phyloP scores from a whole-genome alignment of 2,888 invertebrate genomes.

The Oegoconia quadripuncta region DNA sequence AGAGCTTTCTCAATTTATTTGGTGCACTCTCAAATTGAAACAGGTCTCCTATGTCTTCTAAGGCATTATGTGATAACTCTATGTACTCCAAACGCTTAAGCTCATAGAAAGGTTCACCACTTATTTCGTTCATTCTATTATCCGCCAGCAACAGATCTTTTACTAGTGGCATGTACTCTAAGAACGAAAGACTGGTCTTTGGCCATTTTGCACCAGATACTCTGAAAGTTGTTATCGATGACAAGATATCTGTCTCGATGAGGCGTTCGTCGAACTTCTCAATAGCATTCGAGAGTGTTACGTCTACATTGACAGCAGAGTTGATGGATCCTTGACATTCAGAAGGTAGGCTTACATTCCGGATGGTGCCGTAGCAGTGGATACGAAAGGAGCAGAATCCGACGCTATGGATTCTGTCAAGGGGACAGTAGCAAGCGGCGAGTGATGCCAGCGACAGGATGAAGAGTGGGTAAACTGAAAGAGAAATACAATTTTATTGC shows the following conservation, averaged over 20 bases:
- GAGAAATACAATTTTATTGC: too few relatives aligned
- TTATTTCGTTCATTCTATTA: conserved; percentile 42
- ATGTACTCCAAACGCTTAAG: conserved; percentile 44
- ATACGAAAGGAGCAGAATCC: conserved; percentile 43
- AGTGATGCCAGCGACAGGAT: conserved; percentile 28
- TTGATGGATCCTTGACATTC: conserved; percentile 54
- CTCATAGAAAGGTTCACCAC: conserved; percentile 40
- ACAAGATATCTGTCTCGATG: conserved; percentile 36
- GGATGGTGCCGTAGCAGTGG: conserved; percentile 42
- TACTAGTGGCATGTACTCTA: conserved; percentile 46
- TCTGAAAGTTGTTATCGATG: conserved; percentile 43
- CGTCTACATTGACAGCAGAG: conserved; percentile 41
- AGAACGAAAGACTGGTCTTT: conserved; percentile 37
- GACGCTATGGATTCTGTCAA: conserved; percentile 26
- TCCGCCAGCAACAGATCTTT: conserved; percentile 37
- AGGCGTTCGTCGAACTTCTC: conserved; percentile 34
- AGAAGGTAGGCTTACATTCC: conserved; percentile 34
- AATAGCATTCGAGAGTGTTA: conserved; percentile 42
- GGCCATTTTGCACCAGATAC: conserved; percentile 43
- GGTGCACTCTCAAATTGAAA: conserved; percentile 49
- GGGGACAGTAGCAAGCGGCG: conserved; percentile 40
- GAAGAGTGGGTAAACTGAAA: conserved; percentile 36
- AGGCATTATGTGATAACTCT: conserved; percentile 49
- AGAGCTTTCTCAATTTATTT: conserved; percentile 42
- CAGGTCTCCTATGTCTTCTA: conserved; percentile 42